Percentiles rank a stretch among this genome's conserved stretches.
Conservation (phyloP, 2,113 vertebrate species). For the Macaca nemestrina region DNA sequence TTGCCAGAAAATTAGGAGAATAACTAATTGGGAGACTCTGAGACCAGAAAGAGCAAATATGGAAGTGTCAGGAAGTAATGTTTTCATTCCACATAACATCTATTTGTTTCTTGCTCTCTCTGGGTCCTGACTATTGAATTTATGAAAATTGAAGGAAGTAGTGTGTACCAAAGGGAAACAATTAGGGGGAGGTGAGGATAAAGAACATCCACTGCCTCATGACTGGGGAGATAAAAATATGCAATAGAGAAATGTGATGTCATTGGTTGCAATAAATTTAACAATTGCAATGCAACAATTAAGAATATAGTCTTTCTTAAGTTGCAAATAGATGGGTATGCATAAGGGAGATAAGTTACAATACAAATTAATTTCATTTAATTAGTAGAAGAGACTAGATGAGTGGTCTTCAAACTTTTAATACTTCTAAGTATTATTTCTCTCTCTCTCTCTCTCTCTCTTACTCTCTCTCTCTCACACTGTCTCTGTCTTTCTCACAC, state of each 20-base stretch:
- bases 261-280: background rate
- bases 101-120: constrained; percentile 22
- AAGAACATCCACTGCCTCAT: background rate
- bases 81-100: constrained; percentile 39
- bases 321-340: background rate
- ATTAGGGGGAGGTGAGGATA: background rate
- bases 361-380: constrained; percentile 19
- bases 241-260: background rate
- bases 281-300: background rate
- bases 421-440: background rate
- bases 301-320: background rate
- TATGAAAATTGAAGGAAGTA: constrained; percentile 18
- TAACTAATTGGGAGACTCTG: background rate
- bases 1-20: constrained; percentile 31
- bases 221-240: background rate
- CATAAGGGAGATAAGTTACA: background rate
- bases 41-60: constrained; percentile 1
- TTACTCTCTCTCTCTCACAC: background rate
- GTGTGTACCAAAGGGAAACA: background rate
- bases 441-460: background rate
- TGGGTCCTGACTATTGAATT: constrained; percentile 23
- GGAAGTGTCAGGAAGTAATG: background rate
- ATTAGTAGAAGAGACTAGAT: background rate
- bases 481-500: background rate
- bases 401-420: background rate